phyloP scores from a whole-genome alignment of 1,140 invertebrate genomes.

The Lordiphosa mommai region DNA sequence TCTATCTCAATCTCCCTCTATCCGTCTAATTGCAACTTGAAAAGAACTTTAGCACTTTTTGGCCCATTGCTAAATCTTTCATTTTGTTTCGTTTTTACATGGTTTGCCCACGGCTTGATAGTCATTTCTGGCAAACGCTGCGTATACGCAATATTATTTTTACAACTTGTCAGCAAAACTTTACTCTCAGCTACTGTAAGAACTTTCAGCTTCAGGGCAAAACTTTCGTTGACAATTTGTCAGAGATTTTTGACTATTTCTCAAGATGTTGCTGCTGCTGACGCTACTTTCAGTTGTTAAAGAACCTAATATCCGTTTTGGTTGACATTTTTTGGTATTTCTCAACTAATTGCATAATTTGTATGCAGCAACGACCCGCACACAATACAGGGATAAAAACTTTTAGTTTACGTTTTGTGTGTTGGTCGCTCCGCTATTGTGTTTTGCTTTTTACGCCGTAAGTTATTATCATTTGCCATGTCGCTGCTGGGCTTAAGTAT shows the following conservation, averaged over 20 bases:
- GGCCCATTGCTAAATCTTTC: constrained; percentile 4
- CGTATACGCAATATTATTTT: constrained; percentile 65
- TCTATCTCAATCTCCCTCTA: not conserved
- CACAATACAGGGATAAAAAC: constrained; percentile 37
- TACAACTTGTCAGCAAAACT: constrained; percentile 53
- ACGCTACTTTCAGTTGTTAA: constrained; percentile 21
- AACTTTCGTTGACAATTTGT: constrained; percentile 74
- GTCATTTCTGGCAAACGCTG: constrained; percentile 18
- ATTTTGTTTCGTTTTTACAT: constrained; percentile 24
- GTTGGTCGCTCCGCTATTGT: constrained; percentile 42
- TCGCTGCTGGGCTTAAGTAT: constrained; percentile 8
- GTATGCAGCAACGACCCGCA: constrained; percentile 56
- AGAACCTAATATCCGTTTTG: constrained; percentile 45
- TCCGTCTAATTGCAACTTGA: constrained; percentile 59
- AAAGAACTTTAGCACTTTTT: constrained; percentile 26
- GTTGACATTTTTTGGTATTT: constrained; percentile 15
- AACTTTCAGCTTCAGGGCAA: constrained; percentile 32
- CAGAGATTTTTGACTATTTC: constrained; percentile 59
- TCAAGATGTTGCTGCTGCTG: constrained; percentile 18
- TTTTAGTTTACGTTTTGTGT: constrained; percentile 44
- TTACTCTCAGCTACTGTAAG: constrained; percentile 18
- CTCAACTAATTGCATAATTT: constrained; percentile 76
- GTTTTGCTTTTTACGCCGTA: constrained; percentile 52
- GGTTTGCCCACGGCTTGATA: constrained; percentile 25
- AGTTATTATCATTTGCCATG: constrained; percentile 61